A percentile compares a stretch with the other conserved stretches of the same genome.
Evolutionary conservation across 2,797 vertebrate genomes (phyloP).

Genomic region (Gobionotothen gibberifrons): DNA sequence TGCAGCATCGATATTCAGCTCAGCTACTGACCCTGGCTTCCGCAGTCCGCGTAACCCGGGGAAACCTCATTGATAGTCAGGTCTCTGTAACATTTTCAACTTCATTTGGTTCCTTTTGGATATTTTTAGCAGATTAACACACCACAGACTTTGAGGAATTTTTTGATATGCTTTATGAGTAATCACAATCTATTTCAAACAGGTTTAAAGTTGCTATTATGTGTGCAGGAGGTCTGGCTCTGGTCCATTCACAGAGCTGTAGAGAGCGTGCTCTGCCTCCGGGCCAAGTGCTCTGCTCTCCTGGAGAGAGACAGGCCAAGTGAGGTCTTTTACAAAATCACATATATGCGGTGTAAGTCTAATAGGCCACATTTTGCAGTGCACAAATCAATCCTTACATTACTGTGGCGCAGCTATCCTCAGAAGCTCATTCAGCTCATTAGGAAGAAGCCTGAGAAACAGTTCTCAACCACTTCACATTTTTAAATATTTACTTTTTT

Average conservation of each 20-base stretch:
- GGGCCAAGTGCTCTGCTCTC: constrained; percentile 44
- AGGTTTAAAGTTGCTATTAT: not conserved
- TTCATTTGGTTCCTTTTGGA: constrained; percentile 16
- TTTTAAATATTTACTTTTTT: no score
- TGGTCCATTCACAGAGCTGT: constrained; percentile 27
- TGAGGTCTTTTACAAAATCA: constrained; percentile 54
- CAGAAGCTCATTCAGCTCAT: not conserved
- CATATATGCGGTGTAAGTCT: constrained; percentile 46
- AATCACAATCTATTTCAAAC: constrained; percentile 19
- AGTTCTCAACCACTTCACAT: no score
- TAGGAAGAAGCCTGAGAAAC: not conserved
- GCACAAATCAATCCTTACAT: constrained; percentile 15
- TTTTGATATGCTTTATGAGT: constrained; percentile 13
- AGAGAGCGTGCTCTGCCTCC: constrained; percentile 36
- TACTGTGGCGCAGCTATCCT: constrained; percentile 1
- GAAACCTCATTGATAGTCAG: constrained; percentile 49
- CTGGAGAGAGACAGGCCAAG: constrained; percentile 49
- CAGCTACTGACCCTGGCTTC: constrained; percentile 59
- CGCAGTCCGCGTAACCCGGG: constrained; percentile 51
- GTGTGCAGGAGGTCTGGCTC: constrained; percentile 36
- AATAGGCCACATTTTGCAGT: constrained; percentile 35
- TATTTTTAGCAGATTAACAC: constrained; percentile 7
- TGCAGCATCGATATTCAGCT: constrained; percentile 74
- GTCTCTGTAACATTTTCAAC: constrained; percentile 20
- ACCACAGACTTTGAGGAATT: not conserved